Base-by-base conservation (phyloP, 2,113 vertebrate species). In the Psilopsiagon aurifrons region DNA sequence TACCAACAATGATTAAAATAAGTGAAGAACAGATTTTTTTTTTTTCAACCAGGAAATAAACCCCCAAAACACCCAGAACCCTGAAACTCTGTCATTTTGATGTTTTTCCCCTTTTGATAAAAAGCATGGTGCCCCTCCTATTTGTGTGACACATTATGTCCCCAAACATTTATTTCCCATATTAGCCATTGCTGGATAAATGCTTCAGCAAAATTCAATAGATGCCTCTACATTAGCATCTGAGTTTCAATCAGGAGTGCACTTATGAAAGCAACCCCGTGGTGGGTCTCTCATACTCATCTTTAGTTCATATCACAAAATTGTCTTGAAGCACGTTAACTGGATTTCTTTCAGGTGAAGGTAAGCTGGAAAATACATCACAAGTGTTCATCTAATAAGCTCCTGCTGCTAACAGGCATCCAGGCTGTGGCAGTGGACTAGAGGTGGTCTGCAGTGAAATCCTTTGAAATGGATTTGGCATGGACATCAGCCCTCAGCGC, bases 171-270 rank as follows among this genome's bases (percentile, higher is more conserved):
- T 77, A 2, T 85, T 90, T 89, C 29, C 10, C 4, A 1, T 49
- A 27, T 59, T 52, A 55, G 44, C 23, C 9, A 28, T 17, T 92
- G 19, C 31, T 83, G 19, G 7, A 7, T 54, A 63, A 81, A 4
- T 28, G 4, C 29, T 76, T 75, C 67, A 73, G 35, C 37, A 63
- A 29, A 76, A 46, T 63, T 77, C 46, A 22, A 10, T 12, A 43
- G 22, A 31, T 66, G 25, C 2, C 13, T 76, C 83, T 31, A 67
- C 7, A 12, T 2, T 4, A 74, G 8, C 0, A 0, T 24, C 23
- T 28, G 51, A 66, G 18, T 82, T 83, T 64, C 39, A 11, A 71
- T 70, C 54, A 88, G 59, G 12, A 81, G 22, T 1, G 4, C 17
- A 18, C 6, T 74, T 81, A 13, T 44, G 44, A 83, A 83, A 86